phyloP scores from a whole-genome alignment of 2,888 invertebrate genomes.

The Corbicula japonica region DNA sequence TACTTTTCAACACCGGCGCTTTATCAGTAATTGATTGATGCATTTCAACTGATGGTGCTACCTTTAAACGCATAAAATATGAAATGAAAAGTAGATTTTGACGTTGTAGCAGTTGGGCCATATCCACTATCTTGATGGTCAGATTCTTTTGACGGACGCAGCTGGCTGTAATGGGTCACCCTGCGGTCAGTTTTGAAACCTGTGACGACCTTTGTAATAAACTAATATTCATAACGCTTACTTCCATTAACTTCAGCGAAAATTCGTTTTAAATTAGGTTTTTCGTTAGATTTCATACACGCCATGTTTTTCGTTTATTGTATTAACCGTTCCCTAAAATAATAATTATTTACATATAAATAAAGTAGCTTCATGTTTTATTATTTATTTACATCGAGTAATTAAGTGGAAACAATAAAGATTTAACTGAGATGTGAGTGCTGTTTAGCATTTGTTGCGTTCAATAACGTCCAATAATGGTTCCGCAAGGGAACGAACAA shows the following conservation, averaged over 20 bases:
- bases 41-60: conserved; percentile 23
- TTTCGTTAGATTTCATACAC: too few relatives aligned
- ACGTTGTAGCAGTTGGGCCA: conserved; percentile 43
- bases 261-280: too few relatives aligned
- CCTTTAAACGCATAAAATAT: conserved; percentile 54
- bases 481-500: too few relatives aligned
- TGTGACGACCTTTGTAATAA: conserved; percentile 59
- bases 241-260: conserved; percentile 33
- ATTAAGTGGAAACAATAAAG: too few relatives aligned
- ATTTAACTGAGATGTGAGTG: too few relatives aligned
- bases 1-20: conserved; percentile 46
- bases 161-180: conserved; percentile 60
- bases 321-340: too few relatives aligned
- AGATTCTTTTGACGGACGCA: conserved; percentile 52
- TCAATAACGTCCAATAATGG: too few relatives aligned
- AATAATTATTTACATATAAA: too few relatives aligned
- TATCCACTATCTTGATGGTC: conserved; percentile 55
- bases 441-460: too few relatives aligned
- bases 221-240: conserved; percentile 63
- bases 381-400: too few relatives aligned
- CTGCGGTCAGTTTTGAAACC: conserved; percentile 58
- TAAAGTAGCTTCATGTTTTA: too few relatives aligned
- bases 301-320: too few relatives aligned
- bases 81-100: conserved; percentile 59
- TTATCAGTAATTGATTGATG: conserved; percentile 50